Evolutionary conservation across 1,140 invertebrate species (phyloP).

Genomic region (Drosophila aff.): DNA sequence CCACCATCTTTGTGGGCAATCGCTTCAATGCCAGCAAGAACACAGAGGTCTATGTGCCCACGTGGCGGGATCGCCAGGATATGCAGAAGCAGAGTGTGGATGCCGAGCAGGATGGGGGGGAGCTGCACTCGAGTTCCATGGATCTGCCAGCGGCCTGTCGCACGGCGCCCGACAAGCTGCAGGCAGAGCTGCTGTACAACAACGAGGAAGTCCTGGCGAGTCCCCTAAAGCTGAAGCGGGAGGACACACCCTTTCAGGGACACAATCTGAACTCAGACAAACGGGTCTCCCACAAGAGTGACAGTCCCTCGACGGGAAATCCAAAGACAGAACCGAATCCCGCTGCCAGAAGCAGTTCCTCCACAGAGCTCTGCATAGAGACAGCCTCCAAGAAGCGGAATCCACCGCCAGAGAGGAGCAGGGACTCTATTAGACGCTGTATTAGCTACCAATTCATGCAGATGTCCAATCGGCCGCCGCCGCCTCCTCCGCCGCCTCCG

Average conservation of each 20-base stretch:
- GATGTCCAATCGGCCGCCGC: constrained; percentile 56
- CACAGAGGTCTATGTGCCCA: constrained; percentile 86
- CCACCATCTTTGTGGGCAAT: constrained; percentile 87
- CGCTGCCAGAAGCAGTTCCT: constrained; percentile 52
- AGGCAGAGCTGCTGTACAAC: constrained; percentile 86
- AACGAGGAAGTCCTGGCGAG: constrained; percentile 41
- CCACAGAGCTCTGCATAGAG: constrained; percentile 71
- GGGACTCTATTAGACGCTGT: constrained; percentile 84
- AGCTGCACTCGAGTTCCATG: constrained; percentile 86
- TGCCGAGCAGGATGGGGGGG: constrained; percentile 30
- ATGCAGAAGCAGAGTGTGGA: constrained; percentile 79
- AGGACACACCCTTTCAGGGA: constrained; percentile 14
- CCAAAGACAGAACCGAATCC: constrained; percentile 3
- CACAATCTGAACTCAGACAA: constrained; percentile 35
- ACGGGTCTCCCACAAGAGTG: constrained; percentile 68
- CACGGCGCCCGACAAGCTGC: constrained; percentile 85
- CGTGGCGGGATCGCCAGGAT: constrained; percentile 84
- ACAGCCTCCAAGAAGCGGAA: constrained; percentile 14
- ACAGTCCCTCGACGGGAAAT: constrained; percentile 55
- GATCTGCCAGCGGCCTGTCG: constrained; percentile 85
- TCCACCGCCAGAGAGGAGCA: constrained; percentile 2
- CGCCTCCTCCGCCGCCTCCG: constrained; percentile 17
- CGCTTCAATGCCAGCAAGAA: constrained; percentile 86
- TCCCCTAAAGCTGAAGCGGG: constrained; percentile 85
- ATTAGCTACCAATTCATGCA: constrained; percentile 86